Evolutionary conservation across 2,113 vertebrate genomes (phyloP), one percentile per base, ranked within the genome.

Genomic region (Furnarius figulus): DNA sequence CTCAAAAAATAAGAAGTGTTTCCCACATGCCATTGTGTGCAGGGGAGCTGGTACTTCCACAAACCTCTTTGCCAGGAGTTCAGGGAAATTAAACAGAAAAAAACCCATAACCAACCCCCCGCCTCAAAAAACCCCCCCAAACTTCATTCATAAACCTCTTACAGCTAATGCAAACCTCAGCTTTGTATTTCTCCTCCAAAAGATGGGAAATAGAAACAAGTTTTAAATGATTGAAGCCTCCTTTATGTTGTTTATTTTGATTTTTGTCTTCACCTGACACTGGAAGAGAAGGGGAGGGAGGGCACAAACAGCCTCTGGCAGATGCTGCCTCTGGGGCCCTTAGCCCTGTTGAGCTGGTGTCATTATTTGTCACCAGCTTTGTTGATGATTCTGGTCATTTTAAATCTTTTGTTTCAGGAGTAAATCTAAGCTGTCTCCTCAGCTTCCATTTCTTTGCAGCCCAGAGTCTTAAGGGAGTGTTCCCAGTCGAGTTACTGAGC

Each of bases 391-490:
- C 66, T 53, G 62, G 52, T 75, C 52, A 31, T 73, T 82, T 58
- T 81, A 67, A 5, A 33, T 74, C 35, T 65, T 42, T 35, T 30
- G 22, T 82, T 74, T 72, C 71, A 59, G 53, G 65, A 50, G 21
- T 30, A 68, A 68, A 56, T 61, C 35, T 76, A 30, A 93, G 53
- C 27, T 10, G 2, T 75, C 52, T 68, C n/a, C 67, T 84, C 31
- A 28, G 46, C 49, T 76, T 76, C 52, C 1, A 0, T 87, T 82
- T 50, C 42, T 58, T n/a, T 63, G 52, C 8, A 5, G 35, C 77
- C 35, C 0, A 0, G 42, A 37, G 63, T 5, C 1, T 78, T 67
- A 49, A 25, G 25, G 23, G 56, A 62, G 17, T 22, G 19, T 65
- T 93, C 67, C 74, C 72, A 62, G n/a, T 25, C 56, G 66, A 89